These are phyloP conservation scores for Cyclopterus lumpus DNA, from an alignment of 2,797 vertebrate species.

Conservation along the genomic window DNA sequence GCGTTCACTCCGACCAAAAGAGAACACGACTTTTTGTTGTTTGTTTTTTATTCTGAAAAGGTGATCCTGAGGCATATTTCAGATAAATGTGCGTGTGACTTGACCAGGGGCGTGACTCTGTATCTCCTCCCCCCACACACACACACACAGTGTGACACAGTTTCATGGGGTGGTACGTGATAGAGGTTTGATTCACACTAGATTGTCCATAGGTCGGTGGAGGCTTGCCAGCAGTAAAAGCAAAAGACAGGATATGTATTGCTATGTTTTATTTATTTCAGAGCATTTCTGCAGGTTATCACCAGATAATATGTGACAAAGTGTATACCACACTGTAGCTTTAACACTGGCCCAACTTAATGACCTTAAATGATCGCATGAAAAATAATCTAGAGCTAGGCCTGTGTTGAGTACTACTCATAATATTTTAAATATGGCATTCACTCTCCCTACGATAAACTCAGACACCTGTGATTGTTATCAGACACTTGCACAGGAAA, in stretches of 20 bases:
- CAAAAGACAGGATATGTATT: not conserved
- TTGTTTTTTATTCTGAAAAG: constrained; percentile 53
- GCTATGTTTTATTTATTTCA: not conserved
- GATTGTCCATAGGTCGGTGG: constrained; percentile 1
- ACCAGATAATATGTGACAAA: not conserved
- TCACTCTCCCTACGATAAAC: constrained; percentile 54
- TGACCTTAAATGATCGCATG: constrained; percentile 18
- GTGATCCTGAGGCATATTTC: constrained; percentile 31
- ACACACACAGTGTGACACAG: constrained; percentile 23
- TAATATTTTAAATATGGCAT: constrained; percentile 51
- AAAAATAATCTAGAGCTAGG: constrained; percentile 20
- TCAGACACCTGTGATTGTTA: constrained; percentile 83
- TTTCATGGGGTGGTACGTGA: constrained; percentile 35
- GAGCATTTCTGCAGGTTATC: constrained; percentile 4
- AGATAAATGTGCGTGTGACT: constrained; percentile 17
- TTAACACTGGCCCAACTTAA: not conserved
- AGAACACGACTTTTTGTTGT: constrained; percentile 31
- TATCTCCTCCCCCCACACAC: constrained; percentile 4
- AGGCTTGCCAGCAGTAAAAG: constrained; percentile 7
- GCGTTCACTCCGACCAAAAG: constrained; percentile 54
- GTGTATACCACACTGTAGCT: not conserved
- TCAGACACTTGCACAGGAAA: constrained; percentile 72
- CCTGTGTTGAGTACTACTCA: not conserved
- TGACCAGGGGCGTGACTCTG: not conserved
- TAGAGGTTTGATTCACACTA: constrained; percentile 29